phyloP scores from a whole-genome alignment of 2,888 invertebrate species.

The Quadroppia sp. region DNA sequence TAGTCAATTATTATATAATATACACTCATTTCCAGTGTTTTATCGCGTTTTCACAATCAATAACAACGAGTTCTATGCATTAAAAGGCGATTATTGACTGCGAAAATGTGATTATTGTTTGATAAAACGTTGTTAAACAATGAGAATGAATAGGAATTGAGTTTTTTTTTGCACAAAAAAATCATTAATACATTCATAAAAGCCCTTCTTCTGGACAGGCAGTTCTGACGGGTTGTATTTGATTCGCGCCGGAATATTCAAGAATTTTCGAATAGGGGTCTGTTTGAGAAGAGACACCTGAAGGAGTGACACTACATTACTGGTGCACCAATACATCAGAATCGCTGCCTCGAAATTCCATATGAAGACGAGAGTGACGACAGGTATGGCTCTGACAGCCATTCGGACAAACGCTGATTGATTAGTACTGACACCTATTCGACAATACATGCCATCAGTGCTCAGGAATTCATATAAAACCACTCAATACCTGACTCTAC shows the following conservation, averaged over 20 bases:
- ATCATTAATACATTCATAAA: constrained; percentile 54
- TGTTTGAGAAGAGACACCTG: constrained; percentile 75
- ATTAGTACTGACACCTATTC: constrained; percentile 18
- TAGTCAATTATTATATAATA: too few relatives aligned
- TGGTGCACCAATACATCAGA: constrained; percentile 81
- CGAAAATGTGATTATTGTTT: too few relatives aligned
- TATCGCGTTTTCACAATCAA: too few relatives aligned
- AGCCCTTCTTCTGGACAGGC: constrained; percentile 60
- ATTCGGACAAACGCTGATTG: constrained; percentile 2
- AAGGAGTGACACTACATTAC: constrained; percentile 74
- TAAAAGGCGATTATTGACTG: too few relatives aligned
- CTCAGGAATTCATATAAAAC: neutral
- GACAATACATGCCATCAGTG: too few relatives aligned
- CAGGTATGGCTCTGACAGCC: constrained; percentile 19
- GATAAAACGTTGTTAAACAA: too few relatives aligned
- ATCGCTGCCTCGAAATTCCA: constrained; percentile 61
- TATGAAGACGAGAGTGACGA: constrained; percentile 35
- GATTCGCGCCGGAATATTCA: constrained; percentile 67
- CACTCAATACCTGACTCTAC: constrained; percentile 32
- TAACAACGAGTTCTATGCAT: too few relatives aligned
- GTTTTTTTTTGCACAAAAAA: too few relatives aligned
- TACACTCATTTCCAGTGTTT: too few relatives aligned
- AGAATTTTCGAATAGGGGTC: constrained; percentile 67
- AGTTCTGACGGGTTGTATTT: constrained; percentile 60
- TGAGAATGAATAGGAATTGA: too few relatives aligned